phyloP scores from a whole-genome alignment of 2,797 vertebrate genomes.

The Pipistrellus pipistrellus region DNA sequence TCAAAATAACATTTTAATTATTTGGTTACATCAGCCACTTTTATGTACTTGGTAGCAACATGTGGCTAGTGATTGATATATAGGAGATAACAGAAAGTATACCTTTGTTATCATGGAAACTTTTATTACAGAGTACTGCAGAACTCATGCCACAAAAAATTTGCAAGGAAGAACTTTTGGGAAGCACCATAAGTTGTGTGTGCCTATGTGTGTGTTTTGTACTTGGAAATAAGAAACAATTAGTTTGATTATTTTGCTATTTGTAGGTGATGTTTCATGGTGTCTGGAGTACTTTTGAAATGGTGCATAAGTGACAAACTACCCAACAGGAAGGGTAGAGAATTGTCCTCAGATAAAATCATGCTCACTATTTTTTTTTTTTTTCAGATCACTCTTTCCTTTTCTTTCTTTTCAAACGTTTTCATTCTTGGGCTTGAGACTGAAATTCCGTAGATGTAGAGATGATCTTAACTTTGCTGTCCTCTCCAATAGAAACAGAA shows the following conservation, averaged over 20 bases:
- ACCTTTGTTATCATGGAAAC: background rate
- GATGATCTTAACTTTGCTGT: background rate
- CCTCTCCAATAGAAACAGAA: background rate
- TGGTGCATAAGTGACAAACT: background rate
- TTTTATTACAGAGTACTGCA: fast-evolving
- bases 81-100: fast-evolving
- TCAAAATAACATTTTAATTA: background rate
- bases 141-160: background rate
- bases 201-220: background rate
- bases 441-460: background rate
- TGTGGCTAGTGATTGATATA: background rate
- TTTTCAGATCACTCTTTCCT: background rate
- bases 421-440: background rate
- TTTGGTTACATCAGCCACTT: background rate
- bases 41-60: background rate
- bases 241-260: background rate
- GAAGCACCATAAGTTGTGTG: background rate
- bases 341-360: background rate
- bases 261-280: background rate
- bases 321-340: background rate
- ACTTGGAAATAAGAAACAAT: background rate
- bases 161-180: background rate
- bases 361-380: background rate
- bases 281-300: background rate
- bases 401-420: slow-evolving; percentile 1